Evolutionary conservation across 2,113 vertebrate genomes (phyloP).

Genomic region (Grantiella picta): DNA sequence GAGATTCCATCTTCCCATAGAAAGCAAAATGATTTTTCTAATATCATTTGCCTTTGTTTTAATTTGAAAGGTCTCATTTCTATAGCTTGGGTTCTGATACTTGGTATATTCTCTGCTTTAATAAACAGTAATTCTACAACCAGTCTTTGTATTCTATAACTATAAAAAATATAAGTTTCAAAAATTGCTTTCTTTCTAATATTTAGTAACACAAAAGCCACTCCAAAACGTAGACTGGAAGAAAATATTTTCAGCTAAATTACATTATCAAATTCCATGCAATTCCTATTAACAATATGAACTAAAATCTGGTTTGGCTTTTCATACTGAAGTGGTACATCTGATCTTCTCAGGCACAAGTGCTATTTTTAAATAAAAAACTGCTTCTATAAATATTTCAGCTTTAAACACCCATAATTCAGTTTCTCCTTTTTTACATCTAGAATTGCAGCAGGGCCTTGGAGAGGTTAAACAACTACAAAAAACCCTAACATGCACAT

Average conservation of each 20-base stretch:
- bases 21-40: not conserved
- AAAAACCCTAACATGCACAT: not conserved
- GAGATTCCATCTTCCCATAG: not conserved
- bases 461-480: constrained; percentile 6
- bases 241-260: constrained; percentile 15
- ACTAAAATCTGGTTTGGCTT: constrained; percentile 57
- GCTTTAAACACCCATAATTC: constrained; percentile 63
- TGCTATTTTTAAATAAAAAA: constrained; percentile 61
- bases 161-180: not conserved
- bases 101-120: not conserved
- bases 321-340: constrained; percentile 48
- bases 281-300: constrained; percentile 44
- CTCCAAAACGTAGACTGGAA: not conserved
- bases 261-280: not conserved
- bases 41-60: not conserved
- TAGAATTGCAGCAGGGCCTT: constrained; percentile 37
- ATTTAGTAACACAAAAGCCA: not conserved
- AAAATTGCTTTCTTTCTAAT: not conserved
- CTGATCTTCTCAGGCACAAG: constrained; percentile 61
- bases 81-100: not conserved
- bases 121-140: not conserved
- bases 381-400: constrained; percentile 70
- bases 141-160: not conserved
- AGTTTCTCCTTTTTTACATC: constrained; percentile 18
- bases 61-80: not conserved